Percentiles rank a stretch among this genome's conserved stretches.
Evolutionary conservation across 2,888 invertebrate species (phyloP).

Genomic region (Limnephilus auricula): DNA sequence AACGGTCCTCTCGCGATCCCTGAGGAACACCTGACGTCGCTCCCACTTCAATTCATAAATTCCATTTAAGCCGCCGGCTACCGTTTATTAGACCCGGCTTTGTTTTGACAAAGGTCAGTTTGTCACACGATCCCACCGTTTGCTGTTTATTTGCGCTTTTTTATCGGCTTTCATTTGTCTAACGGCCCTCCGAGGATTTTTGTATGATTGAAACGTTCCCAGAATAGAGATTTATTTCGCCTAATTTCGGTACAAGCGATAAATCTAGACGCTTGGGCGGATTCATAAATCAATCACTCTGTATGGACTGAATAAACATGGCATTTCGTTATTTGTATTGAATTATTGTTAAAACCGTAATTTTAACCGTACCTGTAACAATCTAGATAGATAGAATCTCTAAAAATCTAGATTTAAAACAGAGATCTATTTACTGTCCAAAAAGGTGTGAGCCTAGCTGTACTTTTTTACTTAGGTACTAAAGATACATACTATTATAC

Average conservation of each 20-base stretch:
- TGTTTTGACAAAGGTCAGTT: slow-evolving; percentile 42
- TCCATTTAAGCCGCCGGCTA: slow-evolving; percentile 36
- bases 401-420: too few relatives aligned
- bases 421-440: too few relatives aligned
- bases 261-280: neutral
- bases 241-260: slow-evolving; percentile 3
- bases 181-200: slow-evolving; percentile 35
- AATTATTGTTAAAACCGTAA: neutral
- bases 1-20: neutral
- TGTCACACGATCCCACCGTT: slow-evolving; percentile 16
- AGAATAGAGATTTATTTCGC: slow-evolving; percentile 17
- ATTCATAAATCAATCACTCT: slow-evolving; percentile 7
- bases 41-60: slow-evolving; percentile 38
- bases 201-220: slow-evolving; percentile 38
- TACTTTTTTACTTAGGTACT: too few relatives aligned
- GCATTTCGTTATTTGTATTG: neutral
- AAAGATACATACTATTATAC: too few relatives aligned
- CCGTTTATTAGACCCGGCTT: slow-evolving; percentile 35
- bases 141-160: slow-evolving; percentile 15
- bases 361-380: neutral
- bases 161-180: slow-evolving; percentile 35
- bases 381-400: neutral
- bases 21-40: slow-evolving; percentile 25
- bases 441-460: neutral
- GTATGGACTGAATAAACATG: neutral